Conservation (phyloP, 2,888 invertebrate genomes). For the Acrocyrtus sp. region DNA sequence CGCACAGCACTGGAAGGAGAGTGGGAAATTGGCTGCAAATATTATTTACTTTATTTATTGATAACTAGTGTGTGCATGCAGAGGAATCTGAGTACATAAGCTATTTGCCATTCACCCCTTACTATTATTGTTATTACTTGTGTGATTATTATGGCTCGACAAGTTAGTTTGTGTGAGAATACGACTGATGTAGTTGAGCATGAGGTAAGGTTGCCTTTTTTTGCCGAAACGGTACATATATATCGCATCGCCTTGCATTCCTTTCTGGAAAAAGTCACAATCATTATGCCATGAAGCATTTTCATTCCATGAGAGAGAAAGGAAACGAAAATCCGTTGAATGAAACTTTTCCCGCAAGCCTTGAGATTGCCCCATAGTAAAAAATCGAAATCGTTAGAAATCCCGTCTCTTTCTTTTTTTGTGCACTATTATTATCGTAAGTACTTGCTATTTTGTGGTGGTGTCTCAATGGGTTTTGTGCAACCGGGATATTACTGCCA, state of each 20-base stretch:
- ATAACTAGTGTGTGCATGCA: not conserved
- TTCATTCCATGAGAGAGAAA: too few relatives aligned
- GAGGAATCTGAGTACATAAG: not conserved
- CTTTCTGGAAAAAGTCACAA: too few relatives aligned
- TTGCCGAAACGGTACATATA: too few relatives aligned
- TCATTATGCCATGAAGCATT: too few relatives aligned
- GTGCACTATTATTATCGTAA: not conserved
- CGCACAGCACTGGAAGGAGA: too few relatives aligned
- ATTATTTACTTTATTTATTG: too few relatives aligned
- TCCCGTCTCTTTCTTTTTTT: conserved; percentile 2
- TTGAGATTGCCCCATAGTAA: too few relatives aligned
- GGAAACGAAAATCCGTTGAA: too few relatives aligned
- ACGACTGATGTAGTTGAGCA: not conserved
- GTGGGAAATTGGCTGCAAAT: conserved; percentile 1
- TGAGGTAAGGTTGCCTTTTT: conserved; percentile 8
- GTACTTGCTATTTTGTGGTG: not conserved
- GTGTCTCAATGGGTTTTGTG: not conserved
- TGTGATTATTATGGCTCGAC: not conserved
- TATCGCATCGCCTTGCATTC: too few relatives aligned
- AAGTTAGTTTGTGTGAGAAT: not conserved
- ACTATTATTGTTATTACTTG: not conserved
- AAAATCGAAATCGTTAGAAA: too few relatives aligned
- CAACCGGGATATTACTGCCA: too few relatives aligned
- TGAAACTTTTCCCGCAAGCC: too few relatives aligned
- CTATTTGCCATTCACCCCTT: not conserved